phyloP scores from a whole-genome alignment of 2,113 vertebrate species.

The Calyptomena viridis region DNA sequence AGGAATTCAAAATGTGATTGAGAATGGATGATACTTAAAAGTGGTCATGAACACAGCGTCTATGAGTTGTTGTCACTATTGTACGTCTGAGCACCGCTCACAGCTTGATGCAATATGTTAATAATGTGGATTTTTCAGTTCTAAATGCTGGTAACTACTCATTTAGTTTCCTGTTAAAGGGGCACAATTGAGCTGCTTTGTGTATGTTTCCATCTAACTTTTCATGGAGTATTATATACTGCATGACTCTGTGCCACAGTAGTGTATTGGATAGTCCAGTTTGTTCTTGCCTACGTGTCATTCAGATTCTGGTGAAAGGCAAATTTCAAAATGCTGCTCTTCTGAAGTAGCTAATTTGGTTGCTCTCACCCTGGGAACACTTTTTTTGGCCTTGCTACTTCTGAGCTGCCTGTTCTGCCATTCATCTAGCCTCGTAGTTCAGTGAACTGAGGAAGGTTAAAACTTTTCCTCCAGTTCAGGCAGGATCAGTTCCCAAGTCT shows the following conservation, averaged over 20 bases:
- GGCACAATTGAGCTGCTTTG: background rate
- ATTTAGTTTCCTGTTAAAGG: background rate
- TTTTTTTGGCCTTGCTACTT: background rate
- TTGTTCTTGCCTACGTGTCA: background rate
- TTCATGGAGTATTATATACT: background rate
- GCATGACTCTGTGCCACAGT: background rate
- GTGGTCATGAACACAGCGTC: background rate
- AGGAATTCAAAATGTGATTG: background rate
- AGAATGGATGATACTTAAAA: background rate
- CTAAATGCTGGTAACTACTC: background rate
- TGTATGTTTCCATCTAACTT: background rate
- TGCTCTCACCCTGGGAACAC: background rate
- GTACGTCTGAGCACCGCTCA: background rate
- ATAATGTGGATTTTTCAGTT: background rate
- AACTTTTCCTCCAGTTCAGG: background rate
- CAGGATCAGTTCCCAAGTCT: background rate
- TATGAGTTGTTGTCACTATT: background rate
- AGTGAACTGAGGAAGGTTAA: background rate
- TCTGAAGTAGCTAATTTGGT: background rate
- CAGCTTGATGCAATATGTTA: background rate
- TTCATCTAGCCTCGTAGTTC: background rate
- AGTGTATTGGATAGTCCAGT: background rate
- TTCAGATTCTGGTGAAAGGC: background rate
- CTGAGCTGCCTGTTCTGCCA: background rate
- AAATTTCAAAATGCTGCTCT: background rate